phyloP scores from a whole-genome alignment of 2,113 vertebrate species.

The Neolamprologus falcicula region DNA sequence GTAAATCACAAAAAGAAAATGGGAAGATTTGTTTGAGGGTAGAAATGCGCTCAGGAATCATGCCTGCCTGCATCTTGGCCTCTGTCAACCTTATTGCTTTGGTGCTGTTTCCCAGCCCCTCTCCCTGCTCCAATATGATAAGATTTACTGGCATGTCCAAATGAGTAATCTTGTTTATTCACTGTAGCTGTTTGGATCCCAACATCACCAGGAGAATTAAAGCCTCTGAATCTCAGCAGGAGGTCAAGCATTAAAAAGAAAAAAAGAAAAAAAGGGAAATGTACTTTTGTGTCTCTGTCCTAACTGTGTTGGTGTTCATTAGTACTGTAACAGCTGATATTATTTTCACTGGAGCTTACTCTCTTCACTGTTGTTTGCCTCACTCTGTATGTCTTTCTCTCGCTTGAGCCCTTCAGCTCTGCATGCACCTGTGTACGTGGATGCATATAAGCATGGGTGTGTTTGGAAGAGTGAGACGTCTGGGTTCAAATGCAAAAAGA shows the following conservation, averaged over 20 bases:
- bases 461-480: background rate
- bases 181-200: conserved; percentile 65
- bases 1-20: background rate
- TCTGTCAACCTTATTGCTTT: conserved; percentile 56
- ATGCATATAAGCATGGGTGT: background rate
- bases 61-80: conserved; percentile 36
- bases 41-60: conserved; percentile 31
- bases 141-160: conserved; percentile 71
- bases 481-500: background rate
- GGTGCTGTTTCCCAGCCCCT: conserved; percentile 27
- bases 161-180: conserved; percentile 73
- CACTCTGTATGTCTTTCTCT: background rate
- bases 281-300: conserved; percentile 34
- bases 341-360: conserved; percentile 6
- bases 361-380: background rate
- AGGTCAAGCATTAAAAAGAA: conserved; percentile 27
- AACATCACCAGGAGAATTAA: conserved; percentile 66
- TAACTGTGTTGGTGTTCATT: conserved; percentile 42
- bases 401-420: background rate
- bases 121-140: conserved; percentile 66
- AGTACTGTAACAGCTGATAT: conserved; percentile 23
- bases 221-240: conserved; percentile 51
- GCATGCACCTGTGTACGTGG: background rate
- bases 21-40: conserved; percentile 29
- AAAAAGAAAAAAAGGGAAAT: conserved; percentile 16